Evolutionary conservation across 2,113 vertebrate species (phyloP).

Genomic region (Neofelis nebulosa): DNA sequence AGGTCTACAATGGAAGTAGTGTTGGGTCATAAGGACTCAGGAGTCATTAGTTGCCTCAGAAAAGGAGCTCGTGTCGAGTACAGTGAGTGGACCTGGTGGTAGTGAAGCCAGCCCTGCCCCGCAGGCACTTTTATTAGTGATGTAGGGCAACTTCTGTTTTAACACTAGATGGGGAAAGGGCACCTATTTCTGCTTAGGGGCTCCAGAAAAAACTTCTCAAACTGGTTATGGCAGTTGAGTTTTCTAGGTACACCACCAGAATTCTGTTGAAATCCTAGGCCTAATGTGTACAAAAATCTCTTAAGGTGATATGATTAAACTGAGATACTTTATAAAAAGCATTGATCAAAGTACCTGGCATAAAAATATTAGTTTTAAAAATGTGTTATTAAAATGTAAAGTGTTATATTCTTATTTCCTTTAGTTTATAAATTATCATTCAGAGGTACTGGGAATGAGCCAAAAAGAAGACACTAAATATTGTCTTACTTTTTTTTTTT

Average conservation of each 20-base stretch:
- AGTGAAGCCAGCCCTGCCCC: background rate
- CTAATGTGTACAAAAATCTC: background rate
- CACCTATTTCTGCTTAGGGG: background rate
- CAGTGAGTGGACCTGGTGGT: no score
- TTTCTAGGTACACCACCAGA: background rate
- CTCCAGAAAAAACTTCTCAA: background rate
- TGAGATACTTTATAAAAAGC: background rate
- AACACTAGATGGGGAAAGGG: background rate
- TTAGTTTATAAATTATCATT: background rate
- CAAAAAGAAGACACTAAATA: background rate
- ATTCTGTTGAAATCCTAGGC: conserved; percentile 4
- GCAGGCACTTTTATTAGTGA: background rate
- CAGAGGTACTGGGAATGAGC: background rate
- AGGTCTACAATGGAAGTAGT: background rate
- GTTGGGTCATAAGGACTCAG: background rate
- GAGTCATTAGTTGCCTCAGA: background rate
- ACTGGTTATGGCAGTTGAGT: background rate
- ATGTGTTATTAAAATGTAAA: conserved; percentile 3
- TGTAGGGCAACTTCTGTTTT: background rate
- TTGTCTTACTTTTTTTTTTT: background rate
- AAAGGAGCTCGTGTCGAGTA: background rate
- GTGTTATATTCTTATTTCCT: conserved; percentile 1
- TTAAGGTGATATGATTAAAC: background rate
- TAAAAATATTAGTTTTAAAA: background rate
- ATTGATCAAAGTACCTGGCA: background rate